A percentile compares a stretch with the other conserved stretches of the same genome.
Conservation (phyloP, 2,797 vertebrate genomes). For the Aplochiton taeniatus region DNA sequence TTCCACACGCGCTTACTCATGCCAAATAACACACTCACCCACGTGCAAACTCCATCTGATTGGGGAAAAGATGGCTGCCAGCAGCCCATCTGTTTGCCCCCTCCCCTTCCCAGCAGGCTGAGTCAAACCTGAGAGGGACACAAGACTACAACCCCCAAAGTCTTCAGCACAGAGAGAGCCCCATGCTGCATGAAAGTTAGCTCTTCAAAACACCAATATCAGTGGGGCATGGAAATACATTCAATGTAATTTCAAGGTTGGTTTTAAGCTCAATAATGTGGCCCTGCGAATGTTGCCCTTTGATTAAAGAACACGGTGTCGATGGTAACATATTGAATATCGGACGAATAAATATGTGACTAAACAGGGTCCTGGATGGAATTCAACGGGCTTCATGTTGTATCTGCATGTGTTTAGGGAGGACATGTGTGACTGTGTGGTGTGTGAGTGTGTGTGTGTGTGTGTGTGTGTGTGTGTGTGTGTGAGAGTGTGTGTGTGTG, state of each 20-base stretch:
- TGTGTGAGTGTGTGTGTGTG: background rate
- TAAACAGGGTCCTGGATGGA: background rate
- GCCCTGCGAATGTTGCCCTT: no score
- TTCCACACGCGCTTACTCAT: constrained; percentile 43
- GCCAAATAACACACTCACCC: constrained; percentile 75
- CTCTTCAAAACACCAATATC: no score
- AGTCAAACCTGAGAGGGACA: constrained; percentile 26
- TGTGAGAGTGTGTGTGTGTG: background rate
- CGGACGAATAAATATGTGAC: no score
- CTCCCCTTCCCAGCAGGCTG: constrained; percentile 35
- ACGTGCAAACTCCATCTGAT: constrained; percentile 70
- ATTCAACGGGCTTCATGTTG: constrained; percentile 9
- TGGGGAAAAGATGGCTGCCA: constrained; percentile 77
- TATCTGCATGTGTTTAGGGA: constrained; percentile 9
- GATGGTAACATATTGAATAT: no score
- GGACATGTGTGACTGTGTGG: no score
- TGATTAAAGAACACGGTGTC: no score
- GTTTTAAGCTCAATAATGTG: no score
- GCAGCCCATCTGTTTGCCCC: constrained; percentile 72
- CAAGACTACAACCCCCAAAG: constrained; percentile 12
- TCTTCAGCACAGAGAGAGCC: no score
- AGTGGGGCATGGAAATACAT: no score
- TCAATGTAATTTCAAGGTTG: no score
- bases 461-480: no score
- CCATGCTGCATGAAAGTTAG: no score